Evolutionary conservation across 2,113 vertebrate species (phyloP), one percentile per base, ranked within the genome.

Genomic region (Conger conger): DNA sequence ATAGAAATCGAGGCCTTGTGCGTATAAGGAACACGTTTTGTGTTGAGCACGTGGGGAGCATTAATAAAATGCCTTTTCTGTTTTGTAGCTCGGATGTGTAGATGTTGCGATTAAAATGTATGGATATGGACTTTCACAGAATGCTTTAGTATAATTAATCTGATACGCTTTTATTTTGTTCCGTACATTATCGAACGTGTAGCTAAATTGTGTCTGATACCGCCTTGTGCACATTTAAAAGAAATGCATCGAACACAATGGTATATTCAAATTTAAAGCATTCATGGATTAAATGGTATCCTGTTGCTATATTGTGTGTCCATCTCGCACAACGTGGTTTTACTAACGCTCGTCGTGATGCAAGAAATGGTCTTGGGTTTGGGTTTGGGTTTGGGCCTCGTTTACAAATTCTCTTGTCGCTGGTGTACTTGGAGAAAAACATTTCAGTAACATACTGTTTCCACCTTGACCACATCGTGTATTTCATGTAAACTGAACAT

Each of bases 1-100:
- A 30, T 73, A 73, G 6, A 73, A 73, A 73, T 73, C 68, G 68
- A 73, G 68, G 68, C 68, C 68, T 73, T 73, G 68, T 73, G 68
- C n/a, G 9, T 33, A 73, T 6, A 73, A 73, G 68, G 68, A 11
- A 30, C 68, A n/a, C 27, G 68, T 73, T 33, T 73, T n/a, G 68
- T 73, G 68, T 73, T 73, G n/a, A 73, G 68, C 68, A 73, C 68
- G 68, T 73, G 68, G 68, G 33, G 9, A 33, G 68, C 68, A 73
- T 73, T 30, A 33, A 73, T 73, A 73, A 73, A 73, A 73, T 73
- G 68, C n/a, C 68, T 73, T 33, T n/a, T 27, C 68, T 73, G 68
- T 73, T 73, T 73, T 73, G 68, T 33, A 9, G 68, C 6, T 73
- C 68, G 27, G 33, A 73, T 30, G 7, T 73, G n/a, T 73, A 13